phyloP scores from a whole-genome alignment of 2,113 vertebrate species.

The Cichladusa arquata region DNA sequence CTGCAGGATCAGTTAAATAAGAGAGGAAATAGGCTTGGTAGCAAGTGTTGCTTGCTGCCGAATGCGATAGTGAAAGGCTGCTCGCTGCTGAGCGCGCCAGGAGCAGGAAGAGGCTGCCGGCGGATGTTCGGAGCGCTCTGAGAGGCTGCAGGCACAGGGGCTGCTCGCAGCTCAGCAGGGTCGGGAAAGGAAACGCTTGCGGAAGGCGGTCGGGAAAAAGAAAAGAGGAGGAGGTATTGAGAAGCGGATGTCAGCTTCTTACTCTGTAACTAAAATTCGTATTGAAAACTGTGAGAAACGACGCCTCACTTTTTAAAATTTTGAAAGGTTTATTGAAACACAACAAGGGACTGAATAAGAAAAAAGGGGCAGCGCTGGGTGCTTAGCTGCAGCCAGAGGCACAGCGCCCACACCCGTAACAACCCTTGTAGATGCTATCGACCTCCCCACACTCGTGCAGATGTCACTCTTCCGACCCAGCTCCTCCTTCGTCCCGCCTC shows the following conservation, averaged over 20 bases:
- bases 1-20: background rate
- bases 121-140: background rate
- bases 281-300: background rate
- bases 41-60: background rate
- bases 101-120: background rate
- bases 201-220: fast-evolving
- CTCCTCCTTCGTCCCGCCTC: no score
- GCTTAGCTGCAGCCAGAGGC: no score
- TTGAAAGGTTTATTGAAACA: background rate
- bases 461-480: no score
- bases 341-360: background rate
- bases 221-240: background rate
- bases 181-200: background rate
- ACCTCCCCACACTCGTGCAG: no score
- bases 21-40: background rate
- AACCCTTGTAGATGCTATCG: no score
- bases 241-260: background rate
- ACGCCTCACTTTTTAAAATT: background rate
- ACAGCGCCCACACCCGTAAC: no score
- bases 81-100: background rate
- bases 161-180: background rate
- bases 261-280: background rate
- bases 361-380: no score
- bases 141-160: background rate
- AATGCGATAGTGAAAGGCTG: background rate